These are phyloP conservation scores for Delphinus delphis DNA, from an alignment of 2,113 vertebrate genomes.

Conservation along the genomic window DNA sequence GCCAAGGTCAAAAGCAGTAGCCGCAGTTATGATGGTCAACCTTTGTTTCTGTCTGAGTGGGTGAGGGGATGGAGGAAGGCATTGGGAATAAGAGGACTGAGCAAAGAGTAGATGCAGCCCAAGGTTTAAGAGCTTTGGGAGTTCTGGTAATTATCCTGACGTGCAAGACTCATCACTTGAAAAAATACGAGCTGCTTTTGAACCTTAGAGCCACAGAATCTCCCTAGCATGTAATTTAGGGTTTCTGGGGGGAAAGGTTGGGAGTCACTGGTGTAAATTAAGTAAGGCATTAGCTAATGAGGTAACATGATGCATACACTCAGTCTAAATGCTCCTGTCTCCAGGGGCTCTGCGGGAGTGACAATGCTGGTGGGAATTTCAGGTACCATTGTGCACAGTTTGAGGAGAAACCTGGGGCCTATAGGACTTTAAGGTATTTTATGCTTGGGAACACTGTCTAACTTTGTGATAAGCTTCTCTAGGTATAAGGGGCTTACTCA, in stretches of 20 bases:
- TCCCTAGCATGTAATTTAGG: constrained; percentile 62
- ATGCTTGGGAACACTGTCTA: background rate
- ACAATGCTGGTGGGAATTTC: background rate
- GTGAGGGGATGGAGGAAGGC: background rate
- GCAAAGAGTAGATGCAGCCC: background rate
- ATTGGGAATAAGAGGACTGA: background rate
- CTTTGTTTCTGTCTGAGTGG: background rate
- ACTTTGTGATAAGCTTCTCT: background rate
- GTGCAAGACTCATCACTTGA: constrained; percentile 57
- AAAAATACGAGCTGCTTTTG: constrained; percentile 64
- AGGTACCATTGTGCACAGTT: background rate
- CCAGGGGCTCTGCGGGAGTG: background rate
- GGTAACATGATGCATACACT: constrained; percentile 24
- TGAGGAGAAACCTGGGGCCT: background rate
- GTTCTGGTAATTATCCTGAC: constrained; percentile 51
- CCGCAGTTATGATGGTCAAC: background rate
- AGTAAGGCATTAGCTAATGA: constrained; percentile 71
- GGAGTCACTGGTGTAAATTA: constrained; percentile 68
- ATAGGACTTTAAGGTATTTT: background rate
- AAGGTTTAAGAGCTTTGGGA: constrained; percentile 44
- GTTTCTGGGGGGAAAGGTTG: constrained; percentile 58
- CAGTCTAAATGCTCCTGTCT: constrained; percentile 35
- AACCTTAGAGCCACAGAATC: constrained; percentile 55
- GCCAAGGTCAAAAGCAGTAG: background rate
- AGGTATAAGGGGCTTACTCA: background rate